Base-by-base conservation (phyloP, 2,888 invertebrate genomes). In the Drosophila paramelanica region DNA sequence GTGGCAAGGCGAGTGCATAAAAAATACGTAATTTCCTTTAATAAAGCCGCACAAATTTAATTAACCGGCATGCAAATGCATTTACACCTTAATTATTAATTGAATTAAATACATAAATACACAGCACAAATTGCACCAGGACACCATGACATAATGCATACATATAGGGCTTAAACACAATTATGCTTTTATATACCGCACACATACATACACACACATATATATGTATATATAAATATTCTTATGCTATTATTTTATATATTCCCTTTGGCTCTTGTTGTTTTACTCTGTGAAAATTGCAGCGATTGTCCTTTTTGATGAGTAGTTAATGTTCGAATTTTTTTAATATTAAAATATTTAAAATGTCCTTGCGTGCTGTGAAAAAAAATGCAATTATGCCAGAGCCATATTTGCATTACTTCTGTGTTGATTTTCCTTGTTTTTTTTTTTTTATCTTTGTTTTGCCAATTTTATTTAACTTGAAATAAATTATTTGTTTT, bases 1-100 rank as follows among this genome's bases (percentile, higher is more conserved):
- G 69, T 50, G 88, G 70, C 73, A 51, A 47, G 65, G 42, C 45
- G 47, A 50, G 73, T 57, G 68, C 73, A 86, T 83, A 66, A 46
- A 57, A 83, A 88, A 80, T 78, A 77, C 69, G 73, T 76, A 86
- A 88, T 89, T 84, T 89, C 79, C 88, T 87, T 90, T 86, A 90
- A 88, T 89, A 80, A 90, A 89, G 78, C 90, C 78, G 75, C 80
- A 76, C 79, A 79, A 85, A 87, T 90, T 91, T 88, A 90, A 91
- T 90, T 90, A 90, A 89, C 89, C 81, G 73, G 71, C 86, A 77
- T 79, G 87, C 82, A 89, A 91, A 91, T 90, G 83, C 82, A 88
- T 90, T 91, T 90, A 90, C 79, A 81, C 86, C 88, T 90, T 89
- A 90, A 89, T 89, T 89, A 90, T 90, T 89, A 90, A 89, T 89